These are phyloP conservation scores for Xyliphius kryptos DNA, from an alignment of 2,113 vertebrate genomes.

Conservation along the genomic window DNA sequence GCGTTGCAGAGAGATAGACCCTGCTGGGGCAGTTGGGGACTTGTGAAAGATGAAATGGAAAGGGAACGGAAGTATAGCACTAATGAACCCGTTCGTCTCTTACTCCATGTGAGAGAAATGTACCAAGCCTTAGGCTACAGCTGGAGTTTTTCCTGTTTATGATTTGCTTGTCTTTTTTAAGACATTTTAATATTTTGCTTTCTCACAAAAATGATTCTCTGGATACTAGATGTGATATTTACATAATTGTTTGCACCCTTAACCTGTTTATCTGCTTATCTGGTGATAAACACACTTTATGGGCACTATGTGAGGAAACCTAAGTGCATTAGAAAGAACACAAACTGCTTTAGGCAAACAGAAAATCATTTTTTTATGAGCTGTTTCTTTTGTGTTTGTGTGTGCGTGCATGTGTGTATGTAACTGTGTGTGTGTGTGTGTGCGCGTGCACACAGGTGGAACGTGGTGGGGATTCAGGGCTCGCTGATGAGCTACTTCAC, in stretches of 20 bases:
- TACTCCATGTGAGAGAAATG: slow-evolving; percentile 6
- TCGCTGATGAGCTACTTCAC: slow-evolving; percentile 90
- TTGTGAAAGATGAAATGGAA: slow-evolving; percentile 21
- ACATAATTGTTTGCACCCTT: slow-evolving; percentile 15
- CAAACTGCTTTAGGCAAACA: slow-evolving; percentile 17
- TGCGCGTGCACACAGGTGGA: slow-evolving; percentile 73
- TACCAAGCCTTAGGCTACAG: slow-evolving; percentile 13
- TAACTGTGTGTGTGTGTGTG: slow-evolving; percentile 12
- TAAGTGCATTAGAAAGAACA: slow-evolving; percentile 10
- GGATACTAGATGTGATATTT: not conserved
- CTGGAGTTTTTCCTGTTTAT: not conserved
- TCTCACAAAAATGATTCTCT: not conserved
- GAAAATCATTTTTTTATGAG: not conserved
- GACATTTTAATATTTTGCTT: not conserved
- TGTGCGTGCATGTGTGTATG: slow-evolving; percentile 15
- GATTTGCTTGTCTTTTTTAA: not conserved
- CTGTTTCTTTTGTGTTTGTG: not conserved
- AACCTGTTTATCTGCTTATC: slow-evolving; percentile 3
- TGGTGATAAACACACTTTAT: not conserved
- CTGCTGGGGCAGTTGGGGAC: slow-evolving; percentile 37
- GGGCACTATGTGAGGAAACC: not conserved
- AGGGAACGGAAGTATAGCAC: slow-evolving; percentile 13
- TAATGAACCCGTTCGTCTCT: slow-evolving; percentile 36
- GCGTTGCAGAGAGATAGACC: slow-evolving; percentile 14
- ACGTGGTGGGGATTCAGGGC: slow-evolving; percentile 90